Evolutionary conservation across 2,113 vertebrate species (phyloP).

Genomic region (Clupea harengus): DNA sequence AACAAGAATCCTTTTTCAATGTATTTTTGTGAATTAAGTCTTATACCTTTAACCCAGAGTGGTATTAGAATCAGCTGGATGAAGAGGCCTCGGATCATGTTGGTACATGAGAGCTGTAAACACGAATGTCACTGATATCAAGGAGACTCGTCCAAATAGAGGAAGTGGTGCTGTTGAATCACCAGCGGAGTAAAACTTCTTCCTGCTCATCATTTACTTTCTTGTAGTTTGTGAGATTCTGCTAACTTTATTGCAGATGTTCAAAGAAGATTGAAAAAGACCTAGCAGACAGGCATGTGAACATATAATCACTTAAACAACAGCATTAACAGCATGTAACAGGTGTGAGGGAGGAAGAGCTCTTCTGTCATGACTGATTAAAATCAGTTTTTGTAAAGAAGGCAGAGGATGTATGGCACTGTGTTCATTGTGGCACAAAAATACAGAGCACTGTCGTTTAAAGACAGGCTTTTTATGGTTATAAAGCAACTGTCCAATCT

Average conservation of each 20-base stretch:
- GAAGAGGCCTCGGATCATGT: not conserved
- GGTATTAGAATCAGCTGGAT: not conserved
- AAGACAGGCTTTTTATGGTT: slow-evolving; percentile 13
- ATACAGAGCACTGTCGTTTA: slow-evolving; percentile 37
- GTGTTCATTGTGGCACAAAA: slow-evolving; percentile 37
- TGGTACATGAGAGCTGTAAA: not conserved
- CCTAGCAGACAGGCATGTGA: no score
- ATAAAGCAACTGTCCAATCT: slow-evolving; percentile 4
- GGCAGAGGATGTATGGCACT: not conserved
- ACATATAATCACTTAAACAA: not conserved
- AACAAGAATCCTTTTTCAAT: not conserved
- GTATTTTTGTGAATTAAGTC: not conserved
- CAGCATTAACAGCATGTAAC: not conserved
- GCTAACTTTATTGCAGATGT: no score
- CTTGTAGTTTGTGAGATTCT: no score
- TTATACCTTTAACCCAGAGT: not conserved
- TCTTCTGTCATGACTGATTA: not conserved
- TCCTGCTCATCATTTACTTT: not conserved
- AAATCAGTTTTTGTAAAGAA: not conserved
- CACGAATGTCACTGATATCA: not conserved
- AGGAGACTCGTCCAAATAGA: not conserved
- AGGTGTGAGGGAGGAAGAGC: not conserved
- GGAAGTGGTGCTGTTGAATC: not conserved
- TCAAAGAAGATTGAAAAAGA: no score
- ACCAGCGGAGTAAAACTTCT: not conserved